A percentile compares a stretch with the other conserved stretches of the same genome.
Conservation (phyloP, 2,797 vertebrate species). For the Argya squamiceps region DNA sequence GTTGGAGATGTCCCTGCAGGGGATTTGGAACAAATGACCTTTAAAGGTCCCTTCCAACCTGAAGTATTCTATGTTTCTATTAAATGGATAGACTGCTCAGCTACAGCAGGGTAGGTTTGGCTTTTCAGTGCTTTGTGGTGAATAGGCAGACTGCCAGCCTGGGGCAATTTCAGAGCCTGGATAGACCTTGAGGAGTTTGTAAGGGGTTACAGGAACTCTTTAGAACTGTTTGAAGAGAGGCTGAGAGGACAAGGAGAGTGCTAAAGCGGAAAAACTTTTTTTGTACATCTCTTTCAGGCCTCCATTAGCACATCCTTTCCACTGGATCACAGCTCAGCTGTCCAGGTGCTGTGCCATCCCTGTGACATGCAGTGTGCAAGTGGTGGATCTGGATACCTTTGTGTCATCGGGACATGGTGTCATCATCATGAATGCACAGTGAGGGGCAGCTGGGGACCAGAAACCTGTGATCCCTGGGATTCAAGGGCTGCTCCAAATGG, state of each 20-base stretch:
- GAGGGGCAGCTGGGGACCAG: neutral
- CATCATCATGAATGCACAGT: rapidly evolving
- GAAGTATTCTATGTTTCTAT: neutral
- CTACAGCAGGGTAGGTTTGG: neutral
- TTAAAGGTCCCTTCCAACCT: neutral
- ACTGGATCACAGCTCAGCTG: neutral
- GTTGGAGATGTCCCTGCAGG: neutral
- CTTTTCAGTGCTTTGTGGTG: neutral
- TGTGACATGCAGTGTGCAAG: too few relatives aligned
- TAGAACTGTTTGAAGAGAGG: neutral
- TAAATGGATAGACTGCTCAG: neutral
- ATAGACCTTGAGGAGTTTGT: neutral
- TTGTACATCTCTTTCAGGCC: neutral
- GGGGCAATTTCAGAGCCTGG: neutral
- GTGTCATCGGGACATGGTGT: neutral
- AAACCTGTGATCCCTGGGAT: rapidly evolving
- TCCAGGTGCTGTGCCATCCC: neutral
- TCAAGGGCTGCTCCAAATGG: rapidly evolving
- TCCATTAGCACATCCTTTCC: neutral
- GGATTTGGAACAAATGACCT: neutral
- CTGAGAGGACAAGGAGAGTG: neutral
- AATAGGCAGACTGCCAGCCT: neutral
- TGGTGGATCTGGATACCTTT: neutral
- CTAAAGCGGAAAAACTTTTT: neutral
- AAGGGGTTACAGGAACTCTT: neutral